phyloP scores from a whole-genome alignment of 2,113 vertebrate species.

The Aleadryas rufinucha region DNA sequence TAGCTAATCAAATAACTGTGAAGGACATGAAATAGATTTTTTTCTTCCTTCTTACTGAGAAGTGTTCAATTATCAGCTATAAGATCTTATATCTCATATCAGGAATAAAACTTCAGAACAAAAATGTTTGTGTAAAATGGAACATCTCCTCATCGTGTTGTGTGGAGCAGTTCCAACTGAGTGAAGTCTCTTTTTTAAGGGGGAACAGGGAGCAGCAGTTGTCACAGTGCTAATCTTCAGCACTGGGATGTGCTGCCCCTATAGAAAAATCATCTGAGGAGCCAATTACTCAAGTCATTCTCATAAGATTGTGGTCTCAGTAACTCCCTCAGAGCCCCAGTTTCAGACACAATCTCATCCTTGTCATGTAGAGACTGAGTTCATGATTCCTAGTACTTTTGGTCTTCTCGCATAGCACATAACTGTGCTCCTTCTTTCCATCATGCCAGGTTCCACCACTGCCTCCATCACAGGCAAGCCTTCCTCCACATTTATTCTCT shows the following conservation, averaged over 20 bases:
- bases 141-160: background rate
- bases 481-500: rapidly evolving
- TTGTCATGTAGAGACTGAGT: background rate
- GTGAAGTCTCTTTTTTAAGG: background rate
- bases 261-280: background rate
- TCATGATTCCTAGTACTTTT: background rate
- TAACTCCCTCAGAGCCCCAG: background rate
- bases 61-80: slow-evolving; percentile 45
- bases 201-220: background rate
- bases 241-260: background rate
- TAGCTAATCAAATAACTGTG: slow-evolving; percentile 23
- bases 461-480: background rate
- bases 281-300: background rate
- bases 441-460: background rate
- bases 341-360: background rate
- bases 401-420: background rate
- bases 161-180: background rate
- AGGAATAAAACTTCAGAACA: background rate
- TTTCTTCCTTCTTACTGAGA: background rate
- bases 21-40: slow-evolving; percentile 38
- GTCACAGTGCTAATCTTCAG: background rate
- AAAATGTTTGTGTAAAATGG: background rate
- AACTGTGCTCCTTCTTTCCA: background rate
- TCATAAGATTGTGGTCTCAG: background rate
- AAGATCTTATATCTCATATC: slow-evolving; percentile 12